These are phyloP conservation scores for Chrysogorgia sp. DNA, from an alignment of 92 coral and sea anemone genomes.

Conservation along the genomic window DNA sequence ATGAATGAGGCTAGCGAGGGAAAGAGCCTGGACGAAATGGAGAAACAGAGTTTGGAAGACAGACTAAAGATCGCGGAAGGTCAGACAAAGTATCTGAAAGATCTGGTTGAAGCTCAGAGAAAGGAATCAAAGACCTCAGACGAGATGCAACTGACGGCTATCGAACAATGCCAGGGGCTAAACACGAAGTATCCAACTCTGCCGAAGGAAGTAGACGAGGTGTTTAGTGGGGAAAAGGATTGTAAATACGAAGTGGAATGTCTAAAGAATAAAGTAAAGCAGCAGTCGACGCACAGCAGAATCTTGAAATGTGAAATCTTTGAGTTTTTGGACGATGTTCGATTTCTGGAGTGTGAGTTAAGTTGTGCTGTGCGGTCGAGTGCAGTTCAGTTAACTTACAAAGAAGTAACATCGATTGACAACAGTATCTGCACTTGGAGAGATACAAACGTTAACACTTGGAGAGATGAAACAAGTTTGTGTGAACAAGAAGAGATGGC, in stretches of 20 bases:
- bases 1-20: conserved; percentile 61
- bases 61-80: conserved; percentile 63
- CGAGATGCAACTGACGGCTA: conserved; percentile 32
- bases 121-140: conserved; percentile 75
- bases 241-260: conserved; percentile 8
- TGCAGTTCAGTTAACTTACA: conserved; percentile 41
- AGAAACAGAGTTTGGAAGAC: conserved; percentile 62
- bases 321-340: conserved; percentile 74
- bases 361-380: conserved; percentile 60
- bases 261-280: conserved; percentile 11
- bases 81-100: conserved; percentile 72
- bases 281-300: conserved; percentile 25
- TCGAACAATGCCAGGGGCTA: neutral
- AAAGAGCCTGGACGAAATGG: conserved; percentile 69
- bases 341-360: conserved; percentile 78
- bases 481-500: conserved; percentile 35
- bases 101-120: conserved; percentile 73
- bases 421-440: too few species aligned
- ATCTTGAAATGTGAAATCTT: conserved; percentile 62
- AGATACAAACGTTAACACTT: conserved; percentile 74
- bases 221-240: neutral
- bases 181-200: neutral
- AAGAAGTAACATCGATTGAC: neutral
- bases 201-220: neutral
- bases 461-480: conserved; percentile 59